These are phyloP conservation scores for Pachypanchax playfairii DNA, from an alignment of 2,113 vertebrate species.

Conservation along the genomic window DNA sequence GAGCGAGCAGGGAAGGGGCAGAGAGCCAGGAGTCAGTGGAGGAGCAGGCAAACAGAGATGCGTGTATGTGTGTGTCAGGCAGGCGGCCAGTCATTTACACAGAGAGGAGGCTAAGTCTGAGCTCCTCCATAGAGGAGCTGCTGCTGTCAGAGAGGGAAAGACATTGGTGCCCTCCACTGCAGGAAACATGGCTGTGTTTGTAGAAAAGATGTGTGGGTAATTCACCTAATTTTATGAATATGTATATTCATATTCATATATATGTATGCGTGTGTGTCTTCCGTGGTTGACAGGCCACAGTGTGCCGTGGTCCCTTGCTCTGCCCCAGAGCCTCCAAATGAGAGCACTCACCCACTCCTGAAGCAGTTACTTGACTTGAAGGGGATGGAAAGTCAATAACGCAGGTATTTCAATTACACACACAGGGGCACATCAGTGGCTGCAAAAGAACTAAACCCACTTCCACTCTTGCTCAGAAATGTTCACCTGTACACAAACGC, in stretches of 20 bases:
- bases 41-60: constrained; percentile 36
- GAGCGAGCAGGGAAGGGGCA: constrained; percentile 44
- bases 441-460: constrained; percentile 62
- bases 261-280: constrained; percentile 14
- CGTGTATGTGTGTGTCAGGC: constrained; percentile 35
- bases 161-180: constrained; percentile 6
- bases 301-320: constrained; percentile 30
- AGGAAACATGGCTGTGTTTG: constrained; percentile 3
- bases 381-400: constrained; percentile 68
- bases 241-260: constrained; percentile 4
- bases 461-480: constrained; percentile 46
- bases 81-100: constrained; percentile 58
- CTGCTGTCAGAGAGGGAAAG: constrained; percentile 52
- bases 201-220: not conserved
- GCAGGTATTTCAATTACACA: constrained; percentile 77
- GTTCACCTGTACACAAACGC: too few relatives aligned
- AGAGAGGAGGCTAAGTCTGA: constrained; percentile 52
- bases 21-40: constrained; percentile 48
- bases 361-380: constrained; percentile 62
- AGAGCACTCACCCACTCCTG: constrained; percentile 61
- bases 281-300: constrained; percentile 26
- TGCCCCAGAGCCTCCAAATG: constrained; percentile 59
- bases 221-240: not conserved
- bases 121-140: constrained; percentile 45
- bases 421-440: constrained; percentile 68